These are phyloP conservation scores for Turdus rufiventris DNA, from an alignment of 2,113 vertebrate genomes.

Conservation along the genomic window DNA sequence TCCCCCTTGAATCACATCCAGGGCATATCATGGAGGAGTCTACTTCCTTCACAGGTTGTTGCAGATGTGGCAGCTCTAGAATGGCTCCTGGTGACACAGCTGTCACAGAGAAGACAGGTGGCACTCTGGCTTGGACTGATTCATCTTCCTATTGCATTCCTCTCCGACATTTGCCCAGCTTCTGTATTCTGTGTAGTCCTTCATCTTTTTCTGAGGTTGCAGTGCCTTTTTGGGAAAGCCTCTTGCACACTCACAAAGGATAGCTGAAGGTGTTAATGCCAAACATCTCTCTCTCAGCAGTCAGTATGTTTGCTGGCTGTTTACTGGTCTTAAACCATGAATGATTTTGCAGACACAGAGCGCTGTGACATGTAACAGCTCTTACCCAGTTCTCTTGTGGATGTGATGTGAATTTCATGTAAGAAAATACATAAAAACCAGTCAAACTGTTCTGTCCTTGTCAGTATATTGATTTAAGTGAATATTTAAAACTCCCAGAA, in stretches of 20 bases:
- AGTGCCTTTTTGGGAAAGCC: not conserved
- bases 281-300: not conserved
- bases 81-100: not conserved
- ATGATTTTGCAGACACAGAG: not conserved
- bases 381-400: not conserved
- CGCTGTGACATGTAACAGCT: not conserved
- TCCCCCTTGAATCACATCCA: fast-evolving
- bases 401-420: not conserved
- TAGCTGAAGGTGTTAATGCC: not conserved
- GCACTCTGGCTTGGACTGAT: not conserved
- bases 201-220: not conserved
- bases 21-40: not conserved
- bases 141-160: not conserved
- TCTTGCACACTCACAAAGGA: not conserved
- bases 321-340: not conserved
- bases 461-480: constrained; percentile 20
- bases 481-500: constrained; percentile 16
- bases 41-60: not conserved
- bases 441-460: not conserved
- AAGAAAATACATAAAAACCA: not conserved
- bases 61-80: not conserved
- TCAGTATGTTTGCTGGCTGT: not conserved
- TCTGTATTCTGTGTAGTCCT: not conserved
- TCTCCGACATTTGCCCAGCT: not conserved
- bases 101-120: not conserved